Base-by-base conservation (phyloP, 2,113 vertebrate genomes). In the Tinamus guttatus region DNA sequence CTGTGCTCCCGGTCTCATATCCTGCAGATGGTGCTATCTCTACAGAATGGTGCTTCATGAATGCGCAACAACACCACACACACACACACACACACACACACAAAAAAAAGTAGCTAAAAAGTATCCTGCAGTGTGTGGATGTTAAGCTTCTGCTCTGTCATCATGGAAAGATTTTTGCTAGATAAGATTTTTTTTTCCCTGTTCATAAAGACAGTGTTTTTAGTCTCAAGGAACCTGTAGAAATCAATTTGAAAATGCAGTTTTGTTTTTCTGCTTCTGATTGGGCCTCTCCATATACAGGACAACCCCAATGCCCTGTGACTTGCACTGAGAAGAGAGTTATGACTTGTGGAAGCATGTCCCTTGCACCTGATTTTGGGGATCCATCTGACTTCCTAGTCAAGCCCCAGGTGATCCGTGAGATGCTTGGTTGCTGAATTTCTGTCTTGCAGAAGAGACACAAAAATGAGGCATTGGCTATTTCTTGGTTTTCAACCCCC, bases 1-100 rank as follows among this genome's bases (percentile, higher is more conserved):
- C 64, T 47, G 60, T 90, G 49, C 81, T 83, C 11, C 56, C 10
- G 25, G 13, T 36, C 41, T 71, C 36, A 28, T 38, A 34, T 76
- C 87, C 94, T 91, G 85, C 79, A 91, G 93, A 74, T 95, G 94
- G 80, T 92, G 92, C 88, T 93, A 65, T 81, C 83, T 47, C 80
- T 22, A 30, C 73, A 75, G 80, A 71, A 34, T 67, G 34, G 28
- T 21, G 18, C 9, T 13, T 24, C 25, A 19, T 43, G 38, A 64
- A 41, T 13, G 4, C 4, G 11, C 25, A n/a, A n/a, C n/a, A n/a
- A n/a, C n/a, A n/a, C n/a, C n/a, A n/a, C n/a, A n/a, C n/a, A n/a
- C n/a, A n/a, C n/a, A n/a, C n/a, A n/a, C n/a, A n/a, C n/a, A n/a
- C n/a, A n/a, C n/a, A n/a, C n/a, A n/a, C n/a, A n/a, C n/a, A n/a